Base-by-base conservation (phyloP, 2,797 vertebrate species). In the Valencia hispanica region DNA sequence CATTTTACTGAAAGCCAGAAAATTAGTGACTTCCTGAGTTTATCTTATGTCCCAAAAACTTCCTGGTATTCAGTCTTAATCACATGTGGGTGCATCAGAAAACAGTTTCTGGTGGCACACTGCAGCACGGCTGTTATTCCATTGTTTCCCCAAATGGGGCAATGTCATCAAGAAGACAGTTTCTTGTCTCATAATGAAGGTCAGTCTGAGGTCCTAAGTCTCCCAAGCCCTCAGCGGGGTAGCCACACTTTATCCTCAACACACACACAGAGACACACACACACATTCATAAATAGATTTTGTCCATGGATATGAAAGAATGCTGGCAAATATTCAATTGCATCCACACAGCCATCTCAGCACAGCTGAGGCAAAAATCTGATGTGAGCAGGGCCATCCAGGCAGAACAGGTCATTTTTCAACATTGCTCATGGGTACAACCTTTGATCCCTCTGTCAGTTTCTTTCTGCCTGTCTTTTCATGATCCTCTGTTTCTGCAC, bases 351-450 rank as follows among this genome's bases (percentile, higher is more conserved):
- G 88, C 80, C 72, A 79, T 66, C 81, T 87, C 75, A 80, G 88
- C 88, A 81, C 85, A 88, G 88, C 86, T 89, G 90, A 71, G 87
- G 50, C 79, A 75, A n/a, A n/a, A 70, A 74, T 73, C 81, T 86
- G 84, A 89, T 81, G 75, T 84, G 80, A 78, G 74, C 80, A 84
- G 57, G 85, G 30, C 66, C 87, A 80, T 80, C 77, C 79, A 92
- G 80, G 88, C 88, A 89, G 87, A 93, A 90, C 81, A 83, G 87
- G 86, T 88, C 50, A 48, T 92, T 88, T 88, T 73, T 70, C 85
- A 81, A 80, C 78, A 80, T 86, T 68, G 69, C 91, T 90, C 77
- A 75, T 84, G 76, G 86, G 72, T 74, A 69, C 77, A 77, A 86
- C 86, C 86, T 87, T 87, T 89, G 86, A 88, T 86, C 82, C 55